Evolutionary conservation across 2,113 vertebrate species (phyloP).

Genomic region (Saccopteryx leptura): DNA sequence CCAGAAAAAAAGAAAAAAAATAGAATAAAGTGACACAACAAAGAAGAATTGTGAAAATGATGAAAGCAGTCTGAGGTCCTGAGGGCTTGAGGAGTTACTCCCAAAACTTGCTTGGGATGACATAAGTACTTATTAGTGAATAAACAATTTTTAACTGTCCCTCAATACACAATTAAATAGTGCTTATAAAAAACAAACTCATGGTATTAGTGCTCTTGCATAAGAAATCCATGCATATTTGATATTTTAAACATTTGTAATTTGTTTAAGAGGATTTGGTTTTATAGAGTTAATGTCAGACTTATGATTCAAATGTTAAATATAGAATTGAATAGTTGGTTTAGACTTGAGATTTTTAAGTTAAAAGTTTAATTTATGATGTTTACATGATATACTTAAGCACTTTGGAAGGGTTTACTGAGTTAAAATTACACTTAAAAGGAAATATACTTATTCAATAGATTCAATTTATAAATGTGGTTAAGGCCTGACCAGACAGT

Average conservation of each 20-base stretch:
- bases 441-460: background rate
- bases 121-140: background rate
- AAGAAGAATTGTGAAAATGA: background rate
- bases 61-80: background rate
- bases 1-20: background rate
- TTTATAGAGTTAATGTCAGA: constrained; percentile 48
- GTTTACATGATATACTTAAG: constrained; percentile 5
- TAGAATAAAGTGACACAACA: background rate
- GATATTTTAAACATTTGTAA: constrained; percentile 16
- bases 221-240: background rate
- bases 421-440: background rate
- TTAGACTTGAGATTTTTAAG: constrained; percentile 55
- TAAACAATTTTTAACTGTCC: background rate
- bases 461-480: background rate
- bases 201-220: background rate
- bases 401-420: background rate
- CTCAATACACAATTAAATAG: background rate
- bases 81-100: background rate
- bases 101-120: background rate
- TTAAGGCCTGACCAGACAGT: background rate
- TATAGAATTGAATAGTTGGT: background rate
- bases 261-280: constrained; percentile 33
- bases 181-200: constrained; percentile 27
- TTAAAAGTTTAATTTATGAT: constrained; percentile 50
- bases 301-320: constrained; percentile 56